These are phyloP conservation scores for Corythoichthys haematopterus DNA, from an alignment of 2,113 vertebrate species.

Conservation along the genomic window DNA sequence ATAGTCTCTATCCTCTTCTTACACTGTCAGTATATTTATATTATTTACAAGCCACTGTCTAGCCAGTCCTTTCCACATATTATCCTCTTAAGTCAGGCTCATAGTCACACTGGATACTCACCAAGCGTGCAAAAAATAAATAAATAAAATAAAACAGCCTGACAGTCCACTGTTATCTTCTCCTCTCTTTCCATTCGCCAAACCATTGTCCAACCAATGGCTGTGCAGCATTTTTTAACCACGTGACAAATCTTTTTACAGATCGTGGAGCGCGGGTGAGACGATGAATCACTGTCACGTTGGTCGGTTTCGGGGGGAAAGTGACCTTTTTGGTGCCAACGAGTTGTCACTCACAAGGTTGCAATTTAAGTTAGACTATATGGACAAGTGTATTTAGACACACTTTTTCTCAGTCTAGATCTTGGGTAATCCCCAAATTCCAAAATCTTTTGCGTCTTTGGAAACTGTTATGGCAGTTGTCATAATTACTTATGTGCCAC, in stretches of 20 bases:
- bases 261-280: not conserved
- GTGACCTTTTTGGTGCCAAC: not conserved
- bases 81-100: slow-evolving; percentile 1
- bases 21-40: not conserved
- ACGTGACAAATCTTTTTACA: not conserved
- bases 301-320: not conserved
- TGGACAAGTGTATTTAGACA: not conserved
- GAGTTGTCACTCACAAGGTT: not conserved
- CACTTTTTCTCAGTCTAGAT: not conserved
- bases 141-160: not conserved
- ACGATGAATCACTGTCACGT: not conserved
- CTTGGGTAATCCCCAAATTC: too few relatives aligned
- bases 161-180: not conserved
- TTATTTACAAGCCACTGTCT: slow-evolving; percentile 6
- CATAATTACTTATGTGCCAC: not conserved
- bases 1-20: not conserved
- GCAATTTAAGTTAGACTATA: not conserved
- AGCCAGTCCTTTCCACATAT: not conserved
- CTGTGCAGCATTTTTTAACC: not conserved
- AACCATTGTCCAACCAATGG: not conserved
- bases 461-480: not conserved
- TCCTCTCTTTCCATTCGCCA: not conserved
- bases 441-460: not conserved
- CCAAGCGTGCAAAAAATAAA: not conserved
- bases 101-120: not conserved